Conservation (phyloP, 1,140 invertebrate species). For the Notospermus geniculatus region DNA sequence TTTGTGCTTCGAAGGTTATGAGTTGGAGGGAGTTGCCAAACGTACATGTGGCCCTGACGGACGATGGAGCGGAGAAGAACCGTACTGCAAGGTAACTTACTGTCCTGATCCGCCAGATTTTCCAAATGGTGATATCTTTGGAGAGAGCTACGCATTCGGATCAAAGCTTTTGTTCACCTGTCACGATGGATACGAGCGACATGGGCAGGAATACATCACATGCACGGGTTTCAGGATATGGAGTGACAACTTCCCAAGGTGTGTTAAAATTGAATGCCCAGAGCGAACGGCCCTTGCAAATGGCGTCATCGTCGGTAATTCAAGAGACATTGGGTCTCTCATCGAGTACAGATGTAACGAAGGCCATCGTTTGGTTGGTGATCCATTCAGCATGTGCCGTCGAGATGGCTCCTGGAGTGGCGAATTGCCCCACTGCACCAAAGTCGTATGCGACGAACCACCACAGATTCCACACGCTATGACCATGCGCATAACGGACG, state of each 20-base stretch:
- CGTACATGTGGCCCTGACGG: not conserved
- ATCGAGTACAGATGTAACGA: slow-evolving; percentile 11
- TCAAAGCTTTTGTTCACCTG: slow-evolving; percentile 5
- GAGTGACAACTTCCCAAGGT: not conserved
- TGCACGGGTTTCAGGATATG: not conserved
- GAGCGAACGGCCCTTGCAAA: not conserved
- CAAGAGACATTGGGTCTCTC: slow-evolving; percentile 5
- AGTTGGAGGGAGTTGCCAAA: not conserved
- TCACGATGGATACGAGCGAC: not conserved
- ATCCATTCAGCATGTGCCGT: not conserved
- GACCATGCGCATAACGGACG: too few relatives aligned
- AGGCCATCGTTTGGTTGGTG: slow-evolving; percentile 9
- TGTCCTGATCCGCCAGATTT: not conserved
- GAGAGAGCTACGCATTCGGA: not conserved
- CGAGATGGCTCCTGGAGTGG: slow-evolving; percentile 10
- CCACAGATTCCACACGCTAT: too few relatives aligned
- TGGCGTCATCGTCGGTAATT: not conserved
- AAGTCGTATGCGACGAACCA: too few relatives aligned
- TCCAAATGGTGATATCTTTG: not conserved
- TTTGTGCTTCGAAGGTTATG: slow-evolving; percentile 4
- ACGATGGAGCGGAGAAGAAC: not conserved
- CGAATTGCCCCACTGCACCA: slow-evolving; percentile 3
- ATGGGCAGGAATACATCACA: slow-evolving; percentile 1
- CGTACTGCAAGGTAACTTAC: not conserved
- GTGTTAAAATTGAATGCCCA: not conserved